Base-by-base conservation (phyloP, 1,140 invertebrate genomes). In the Euwallacea similis region DNA sequence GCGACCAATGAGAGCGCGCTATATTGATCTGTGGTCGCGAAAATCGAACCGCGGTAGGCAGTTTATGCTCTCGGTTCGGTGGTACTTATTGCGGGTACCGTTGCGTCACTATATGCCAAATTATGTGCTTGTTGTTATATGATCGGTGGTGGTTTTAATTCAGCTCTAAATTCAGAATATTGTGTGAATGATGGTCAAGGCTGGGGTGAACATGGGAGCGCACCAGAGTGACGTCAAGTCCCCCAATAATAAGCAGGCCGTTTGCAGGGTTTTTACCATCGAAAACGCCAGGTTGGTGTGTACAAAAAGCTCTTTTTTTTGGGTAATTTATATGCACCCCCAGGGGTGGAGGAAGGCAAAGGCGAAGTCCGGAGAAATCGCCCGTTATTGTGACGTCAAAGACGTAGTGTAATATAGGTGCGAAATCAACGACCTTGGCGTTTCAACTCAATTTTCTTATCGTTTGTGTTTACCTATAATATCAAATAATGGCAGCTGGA, bases 291-390 rank as follows among this genome's bases (percentile, higher is more conserved):
- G 54, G 16, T 56, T 9, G 16, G 16, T 56, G 21, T 33, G 4
- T 33, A 4, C 21, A 33, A 33, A 33, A 33, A 33, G 21, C 1
- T 33, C 21, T 4, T 33, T 33, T 47, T 50, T 50, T 50, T 50
- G 13, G 9, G 46, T 56, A 56, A 56, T 6, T 56, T 21, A 16
- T 56, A 56, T 56, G 54, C 54, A 56, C 54, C 54, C 54, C 9
- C 16, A 9, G n/a, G 11, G 54, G 11, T 16, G 16, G 54, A 8
- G 8, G 2, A 10, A n/a, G 10, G 10, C 16, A 8, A 56, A 50
- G 13, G 9, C 2, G 13, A 50, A 13, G 46, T 50, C 13, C 6
- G 6, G 13, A n/a, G 16, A 58, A 9, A 10, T 58, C 9, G n/a
- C 16, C 16, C 16, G 21, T 58, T 58, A 16, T 16, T 33, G 55